Base-by-base conservation (phyloP, 2,797 vertebrate genomes). In the Champsocephalus esox region DNA sequence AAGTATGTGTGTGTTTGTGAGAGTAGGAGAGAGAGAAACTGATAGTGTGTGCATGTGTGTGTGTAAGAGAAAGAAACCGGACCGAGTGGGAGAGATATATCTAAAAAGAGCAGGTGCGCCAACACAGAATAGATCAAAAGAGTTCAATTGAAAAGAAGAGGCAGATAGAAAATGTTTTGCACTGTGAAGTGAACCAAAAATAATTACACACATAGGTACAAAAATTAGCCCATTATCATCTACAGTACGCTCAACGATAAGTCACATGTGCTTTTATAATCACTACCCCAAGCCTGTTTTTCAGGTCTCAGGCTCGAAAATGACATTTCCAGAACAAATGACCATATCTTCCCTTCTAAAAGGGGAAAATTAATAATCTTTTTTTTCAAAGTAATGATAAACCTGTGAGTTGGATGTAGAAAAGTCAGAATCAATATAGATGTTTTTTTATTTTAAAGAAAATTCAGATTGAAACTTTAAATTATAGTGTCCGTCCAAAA, bases 61-160 rank as follows among this genome's bases (percentile, higher is more conserved):
- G 48, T 19, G 58, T 12, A 46, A 5, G n/a, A 66, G 63, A 65
- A 50, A 62, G 70, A 73, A 62, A 85, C 14, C 28, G 71, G 57
- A 82, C 62, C 32, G 69, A 70, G 71, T 74, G 57, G 77, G 49
- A 70, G 57, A 75, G 64, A 74, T 73, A 62, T 88, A 62, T 88
- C 71, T 83, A 76, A 86, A 89, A 79, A 78, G 76, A 83, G 75
- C 80, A 85, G 83, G 84, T 81, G 85, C 28, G 50, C 69, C 72
- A 73, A 70, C 66, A 81, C 73, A 87, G 73, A 87, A 77, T n/a
- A 78, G 73, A 88, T 90, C 73, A 80, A 83, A 91, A 57, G 59
- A 72, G 58, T 80, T 82, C 41, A 70, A 67, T 46, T 80, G 72
- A 90, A 85, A 85, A 79, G 59, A 79, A 66, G 66, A 69, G 52